These are phyloP conservation scores for Drosophila koepferae DNA, from an alignment of 2,888 invertebrate species.

Conservation along the genomic window DNA sequence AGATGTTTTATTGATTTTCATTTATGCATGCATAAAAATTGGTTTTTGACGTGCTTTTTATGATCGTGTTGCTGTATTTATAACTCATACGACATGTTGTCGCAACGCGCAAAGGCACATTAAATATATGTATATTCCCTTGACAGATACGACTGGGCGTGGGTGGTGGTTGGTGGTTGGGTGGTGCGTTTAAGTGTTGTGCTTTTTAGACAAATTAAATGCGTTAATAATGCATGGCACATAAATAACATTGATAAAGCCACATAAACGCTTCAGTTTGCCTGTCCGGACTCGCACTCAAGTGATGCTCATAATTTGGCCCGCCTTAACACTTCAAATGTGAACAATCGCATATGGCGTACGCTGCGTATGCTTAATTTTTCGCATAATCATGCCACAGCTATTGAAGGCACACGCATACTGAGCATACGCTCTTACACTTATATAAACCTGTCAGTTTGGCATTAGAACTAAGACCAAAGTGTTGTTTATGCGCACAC, in stretches of 20 bases:
- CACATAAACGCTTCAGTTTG: slow-evolving; percentile 21
- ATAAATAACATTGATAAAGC: slow-evolving; percentile 73
- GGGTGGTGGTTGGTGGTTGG: neutral
- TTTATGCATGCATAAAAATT: slow-evolving; percentile 75
- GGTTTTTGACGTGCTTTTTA: slow-evolving; percentile 74
- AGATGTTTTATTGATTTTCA: slow-evolving; percentile 76
- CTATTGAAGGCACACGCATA: slow-evolving; percentile 55
- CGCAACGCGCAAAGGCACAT: slow-evolving; percentile 39
- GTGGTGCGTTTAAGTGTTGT: slow-evolving; percentile 36
- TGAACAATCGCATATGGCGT: slow-evolving; percentile 63
- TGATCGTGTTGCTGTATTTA: slow-evolving; percentile 57
- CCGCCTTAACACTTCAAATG: slow-evolving; percentile 73
- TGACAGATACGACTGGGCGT: neutral
- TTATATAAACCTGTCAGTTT: slow-evolving; percentile 70
- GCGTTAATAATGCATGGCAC: slow-evolving; percentile 68
- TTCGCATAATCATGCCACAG: slow-evolving; percentile 69
- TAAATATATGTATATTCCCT: slow-evolving; percentile 38
- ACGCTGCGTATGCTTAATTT: slow-evolving; percentile 71
- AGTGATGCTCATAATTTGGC: slow-evolving; percentile 50
- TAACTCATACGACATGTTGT: slow-evolving; percentile 63
- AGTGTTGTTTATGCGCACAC: slow-evolving; percentile 69
- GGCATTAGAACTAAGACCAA: slow-evolving; percentile 75
- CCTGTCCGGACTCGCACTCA: slow-evolving; percentile 35
- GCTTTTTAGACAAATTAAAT: slow-evolving; percentile 76
- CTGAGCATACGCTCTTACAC: slow-evolving; percentile 6